Evolutionary conservation across 1,140 invertebrate species (phyloP), one percentile per base, ranked within the genome.

Genomic region (Leptinotarsa lineolata): DNA sequence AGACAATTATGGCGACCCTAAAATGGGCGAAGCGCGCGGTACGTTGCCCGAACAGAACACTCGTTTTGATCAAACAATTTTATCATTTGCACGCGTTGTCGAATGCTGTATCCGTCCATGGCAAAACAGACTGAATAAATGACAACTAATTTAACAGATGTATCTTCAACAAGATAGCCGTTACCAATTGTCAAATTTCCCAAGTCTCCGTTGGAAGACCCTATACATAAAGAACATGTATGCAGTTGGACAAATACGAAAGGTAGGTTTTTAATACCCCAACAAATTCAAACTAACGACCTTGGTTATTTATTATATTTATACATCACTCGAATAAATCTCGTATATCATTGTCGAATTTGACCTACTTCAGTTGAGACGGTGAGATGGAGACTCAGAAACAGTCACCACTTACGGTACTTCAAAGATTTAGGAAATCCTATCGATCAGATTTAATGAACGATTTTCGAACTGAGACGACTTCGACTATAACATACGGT

Each of bases 251-350:
- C 63, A 16, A 64, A 16, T 16, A 20, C 15, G 63, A 4, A 15
- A 64, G 12, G 16, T 15, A 16, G 15, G 21, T 64, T 20, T 16
- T 16, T 64, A 15, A 16, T n/a, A 68, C 6, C 13, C 66, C 18
- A 39, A 48, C 39, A 12, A 39, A 48, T 76, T 72, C 58, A 61
- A 76, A 76, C 68, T 74, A 72, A 76, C 72, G 73, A 74, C 68
- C 61, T 74, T 76, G 67, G 70, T 74, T 76, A 76, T 76, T 76
- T 76, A 76, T 76, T 74, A 76, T 74, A 76, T 74, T n/a, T 76
- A 76, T 76, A 73, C 75, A 74, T 74, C 75, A 74, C 72, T 67
- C 68, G 69, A 71, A 74, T 76, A 68, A 72, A 74, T 76, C 75
- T 67, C 59, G 68, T 76, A 76, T 68, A 72, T 76, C 72, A 76